These are phyloP conservation scores for Galaxias olidus DNA, from an alignment of 2,797 vertebrate species.

Conservation along the genomic window DNA sequence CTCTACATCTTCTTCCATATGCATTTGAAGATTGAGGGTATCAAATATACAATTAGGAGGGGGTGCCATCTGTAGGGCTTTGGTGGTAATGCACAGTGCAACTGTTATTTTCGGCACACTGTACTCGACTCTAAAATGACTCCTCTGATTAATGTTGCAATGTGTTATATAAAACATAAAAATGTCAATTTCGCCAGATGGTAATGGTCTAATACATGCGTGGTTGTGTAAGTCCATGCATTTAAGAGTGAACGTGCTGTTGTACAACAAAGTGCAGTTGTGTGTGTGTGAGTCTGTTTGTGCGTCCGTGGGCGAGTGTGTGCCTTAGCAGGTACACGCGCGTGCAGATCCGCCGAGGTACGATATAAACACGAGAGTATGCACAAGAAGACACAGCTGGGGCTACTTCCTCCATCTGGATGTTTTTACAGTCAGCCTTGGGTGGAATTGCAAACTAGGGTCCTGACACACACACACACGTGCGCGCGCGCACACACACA, in stretches of 20 bases:
- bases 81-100: conserved; percentile 12
- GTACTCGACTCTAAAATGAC: background rate
- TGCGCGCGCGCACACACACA: conserved; percentile 20
- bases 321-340: background rate
- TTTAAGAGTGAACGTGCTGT: conserved; percentile 7
- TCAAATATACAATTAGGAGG: background rate
- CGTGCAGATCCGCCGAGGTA: background rate
- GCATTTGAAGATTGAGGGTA: conserved; percentile 9
- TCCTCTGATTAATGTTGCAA: background rate
- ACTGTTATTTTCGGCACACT: background rate
- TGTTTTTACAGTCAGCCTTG: too few relatives aligned
- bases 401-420: conserved; percentile 52
- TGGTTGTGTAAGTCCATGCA: conserved; percentile 5
- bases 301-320: background rate
- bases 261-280: background rate
- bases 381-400: conserved; percentile 59
- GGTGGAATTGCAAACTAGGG: too few relatives aligned
- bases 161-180: background rate
- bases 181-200: background rate
- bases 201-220: background rate
- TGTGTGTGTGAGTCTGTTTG: conserved; percentile 1
- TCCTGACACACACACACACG: conserved; percentile 22
- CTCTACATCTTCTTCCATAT: conserved; percentile 30
- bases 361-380: conserved; percentile 47
- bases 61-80: conserved; percentile 54